These are phyloP conservation scores for Crocodylus rhombifer DNA, from an alignment of 2,797 vertebrate species.

Conservation along the genomic window DNA sequence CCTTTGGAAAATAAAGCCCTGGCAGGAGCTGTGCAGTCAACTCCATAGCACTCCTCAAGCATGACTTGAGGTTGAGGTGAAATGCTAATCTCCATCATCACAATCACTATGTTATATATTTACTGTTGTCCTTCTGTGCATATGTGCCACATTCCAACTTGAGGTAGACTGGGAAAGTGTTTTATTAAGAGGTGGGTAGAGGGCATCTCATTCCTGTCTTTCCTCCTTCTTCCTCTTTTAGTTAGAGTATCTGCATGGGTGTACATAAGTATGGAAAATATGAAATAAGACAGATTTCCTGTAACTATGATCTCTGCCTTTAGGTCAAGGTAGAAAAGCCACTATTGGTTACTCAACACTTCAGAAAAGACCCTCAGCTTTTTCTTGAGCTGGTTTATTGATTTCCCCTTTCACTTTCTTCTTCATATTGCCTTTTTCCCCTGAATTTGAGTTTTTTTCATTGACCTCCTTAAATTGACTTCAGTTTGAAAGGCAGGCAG, in stretches of 20 bases:
- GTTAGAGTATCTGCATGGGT: neutral
- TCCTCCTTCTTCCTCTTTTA: neutral
- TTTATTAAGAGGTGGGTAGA: neutral
- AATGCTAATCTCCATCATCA: neutral
- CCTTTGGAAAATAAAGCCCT: neutral
- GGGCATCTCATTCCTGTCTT: accelerated
- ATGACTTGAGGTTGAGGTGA: neutral
- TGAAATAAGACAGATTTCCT: neutral
- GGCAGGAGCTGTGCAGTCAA: neutral
- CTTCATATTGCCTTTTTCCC: neutral
- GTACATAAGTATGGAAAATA: neutral
- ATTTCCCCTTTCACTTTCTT: neutral
- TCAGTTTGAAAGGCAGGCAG: neutral
- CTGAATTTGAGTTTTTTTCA: neutral
- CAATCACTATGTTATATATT: neutral
- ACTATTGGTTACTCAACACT: neutral
- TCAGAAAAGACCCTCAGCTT: neutral
- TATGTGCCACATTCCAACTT: neutral
- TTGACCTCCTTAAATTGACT: neutral
- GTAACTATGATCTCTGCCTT: neutral
- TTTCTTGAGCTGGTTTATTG: neutral
- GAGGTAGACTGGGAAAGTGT: neutral
- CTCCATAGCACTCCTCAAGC: neutral
- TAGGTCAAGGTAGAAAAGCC: neutral
- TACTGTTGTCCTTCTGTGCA: neutral